These are phyloP conservation scores for Proales similis DNA, from an alignment of 1,140 invertebrate genomes.

Conservation along the genomic window DNA sequence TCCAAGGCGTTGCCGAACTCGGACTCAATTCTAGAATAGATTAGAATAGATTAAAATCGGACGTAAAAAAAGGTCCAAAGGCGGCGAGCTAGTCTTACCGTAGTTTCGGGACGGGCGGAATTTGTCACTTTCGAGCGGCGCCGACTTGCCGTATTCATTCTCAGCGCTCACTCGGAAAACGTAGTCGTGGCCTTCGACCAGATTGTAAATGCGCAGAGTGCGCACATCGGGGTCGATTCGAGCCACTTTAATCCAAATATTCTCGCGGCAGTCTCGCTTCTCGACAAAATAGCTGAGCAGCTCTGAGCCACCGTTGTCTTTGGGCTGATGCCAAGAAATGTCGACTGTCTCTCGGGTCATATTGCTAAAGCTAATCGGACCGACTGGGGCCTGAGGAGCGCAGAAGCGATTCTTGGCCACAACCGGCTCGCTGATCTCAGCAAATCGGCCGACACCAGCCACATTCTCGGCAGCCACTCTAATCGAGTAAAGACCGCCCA, in stretches of 20 bases:
- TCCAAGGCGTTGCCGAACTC: constrained; percentile 25
- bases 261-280: constrained; percentile 84
- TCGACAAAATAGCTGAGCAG: constrained; percentile 96
- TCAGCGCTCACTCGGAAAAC: constrained; percentile 91
- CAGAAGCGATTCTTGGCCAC: constrained; percentile 9
- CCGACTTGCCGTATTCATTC: constrained; percentile 86
- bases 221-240: constrained; percentile 82
- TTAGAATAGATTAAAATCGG: too few relatives aligned
- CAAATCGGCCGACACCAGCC: not conserved
- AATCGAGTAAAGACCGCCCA: constrained; percentile 18
- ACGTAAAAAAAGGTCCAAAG: constrained; percentile 82
- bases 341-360: constrained; percentile 90
- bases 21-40: constrained; percentile 13
- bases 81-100: constrained; percentile 74
- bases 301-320: constrained; percentile 90
- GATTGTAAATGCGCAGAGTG: constrained; percentile 67
- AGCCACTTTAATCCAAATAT: constrained; percentile 81
- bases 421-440: constrained; percentile 6
- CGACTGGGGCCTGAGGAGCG: constrained; percentile 78
- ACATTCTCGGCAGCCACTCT: constrained; percentile 33
- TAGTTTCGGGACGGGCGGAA: constrained; percentile 89
- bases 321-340: constrained; percentile 81
- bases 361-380: constrained; percentile 82
- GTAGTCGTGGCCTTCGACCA: constrained; percentile 88
- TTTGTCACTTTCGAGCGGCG: constrained; percentile 81